phyloP scores from a whole-genome alignment of 2,797 vertebrate species.

The Valencia hispanica region DNA sequence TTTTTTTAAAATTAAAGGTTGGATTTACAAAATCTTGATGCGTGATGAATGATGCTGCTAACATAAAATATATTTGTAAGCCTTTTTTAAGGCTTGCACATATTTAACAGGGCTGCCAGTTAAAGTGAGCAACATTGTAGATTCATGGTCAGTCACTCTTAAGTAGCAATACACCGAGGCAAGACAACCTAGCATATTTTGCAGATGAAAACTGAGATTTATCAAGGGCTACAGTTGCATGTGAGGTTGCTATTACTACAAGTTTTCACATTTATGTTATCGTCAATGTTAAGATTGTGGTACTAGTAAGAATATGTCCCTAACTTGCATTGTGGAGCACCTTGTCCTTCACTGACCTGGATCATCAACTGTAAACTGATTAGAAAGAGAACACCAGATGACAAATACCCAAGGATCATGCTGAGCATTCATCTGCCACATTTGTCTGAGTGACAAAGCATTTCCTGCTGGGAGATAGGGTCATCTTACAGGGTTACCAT shows the following conservation, averaged over 20 bases:
- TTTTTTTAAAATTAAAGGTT: not conserved
- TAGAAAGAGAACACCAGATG: slow-evolving; percentile 75
- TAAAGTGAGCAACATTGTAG: slow-evolving; percentile 2
- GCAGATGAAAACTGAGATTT: slow-evolving; percentile 13
- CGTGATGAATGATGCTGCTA: not conserved
- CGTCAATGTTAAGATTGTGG: slow-evolving; percentile 30
- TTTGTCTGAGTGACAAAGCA: slow-evolving; percentile 73
- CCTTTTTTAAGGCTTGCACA: too few relatives aligned
- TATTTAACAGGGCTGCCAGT: not conserved
- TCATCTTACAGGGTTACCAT: slow-evolving; percentile 61
- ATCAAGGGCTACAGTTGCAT: slow-evolving; percentile 12
- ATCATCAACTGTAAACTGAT: slow-evolving; percentile 72
- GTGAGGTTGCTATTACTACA: slow-evolving; percentile 24
- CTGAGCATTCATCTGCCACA: slow-evolving; percentile 72
- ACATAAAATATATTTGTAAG: too few relatives aligned
- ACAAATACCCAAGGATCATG: slow-evolving; percentile 71
- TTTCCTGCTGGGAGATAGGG: slow-evolving; percentile 56
- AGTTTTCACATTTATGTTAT: slow-evolving; percentile 39
- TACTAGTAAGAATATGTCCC: slow-evolving; percentile 37
- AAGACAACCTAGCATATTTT: slow-evolving; percentile 1
- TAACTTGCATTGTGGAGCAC: slow-evolving; percentile 49
- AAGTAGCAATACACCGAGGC: slow-evolving; percentile 19
- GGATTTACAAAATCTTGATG: too few relatives aligned
- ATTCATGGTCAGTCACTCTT: slow-evolving; percentile 29
- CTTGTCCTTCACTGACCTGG: slow-evolving; percentile 66